Base-by-base conservation (phyloP, 2,113 vertebrate genomes). In the Sigmodon hispidus region DNA sequence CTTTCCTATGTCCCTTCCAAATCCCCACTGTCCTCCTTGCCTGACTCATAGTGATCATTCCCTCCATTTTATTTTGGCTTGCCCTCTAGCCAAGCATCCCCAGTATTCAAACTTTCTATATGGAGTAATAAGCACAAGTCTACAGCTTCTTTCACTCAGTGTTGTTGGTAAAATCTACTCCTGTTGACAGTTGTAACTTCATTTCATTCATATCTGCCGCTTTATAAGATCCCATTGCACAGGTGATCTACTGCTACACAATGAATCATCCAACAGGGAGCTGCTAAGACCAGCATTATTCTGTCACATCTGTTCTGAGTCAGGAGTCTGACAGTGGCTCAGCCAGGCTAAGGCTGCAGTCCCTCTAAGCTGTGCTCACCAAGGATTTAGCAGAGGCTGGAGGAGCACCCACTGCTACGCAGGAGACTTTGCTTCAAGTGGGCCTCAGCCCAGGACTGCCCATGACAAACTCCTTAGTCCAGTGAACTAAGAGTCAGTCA, bases 141-240 rank as follows among this genome's bases (percentile, higher is more conserved):
- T 43, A 8, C 69, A 11, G 17, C 26, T 90, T 87, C 79, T 95
- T 88, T 79, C 63, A 77, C 48, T 63, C 22, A 3, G 40, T 87
- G 87, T 50, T 63, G 15, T 90, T 77, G 90, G 50, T 48, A 70
- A 83, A 85, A 65, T 84, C 83, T n/a, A 72, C 70, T 70, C 87
- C 31, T 29, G 36, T 61, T 79, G 48, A 93, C 81, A 77, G 55
- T 48, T 3, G 16, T 63, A 72, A 83, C 48, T 84, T 34, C 48
- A 79, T 59, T 90, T 95, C 52, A 57, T 83, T 83, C 70, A 26
- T 36, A 43, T 80, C 87, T 15, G 7, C 26, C 88, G 50, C 43
- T 48, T 93, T 61, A 63, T 45, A 79, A 50, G n/a, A 69, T 31
- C 24, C 34, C 36, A 17, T 34, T 40, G 65, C 17, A 34, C 48